A percentile compares a stretch with the other conserved stretches of the same genome.
phyloP scores from a whole-genome alignment of 1,140 invertebrate genomes.

The Ceratosolen fusciceps region DNA sequence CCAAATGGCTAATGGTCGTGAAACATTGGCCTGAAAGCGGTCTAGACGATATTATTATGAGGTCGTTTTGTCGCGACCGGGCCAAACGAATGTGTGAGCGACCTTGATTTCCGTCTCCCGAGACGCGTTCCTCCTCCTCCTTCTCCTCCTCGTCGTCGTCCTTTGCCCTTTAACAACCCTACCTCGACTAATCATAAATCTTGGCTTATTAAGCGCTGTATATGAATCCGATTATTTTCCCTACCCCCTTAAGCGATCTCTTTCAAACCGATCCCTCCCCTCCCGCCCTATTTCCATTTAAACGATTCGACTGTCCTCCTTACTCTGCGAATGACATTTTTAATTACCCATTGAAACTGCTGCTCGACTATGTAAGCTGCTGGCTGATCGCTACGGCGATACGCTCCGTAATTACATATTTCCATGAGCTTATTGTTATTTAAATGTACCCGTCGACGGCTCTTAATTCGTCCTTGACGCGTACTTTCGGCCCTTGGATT shows the following conservation, averaged over 20 bases:
- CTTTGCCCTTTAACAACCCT: no score
- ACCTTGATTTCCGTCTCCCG: constrained; percentile 5
- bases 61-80: constrained; percentile 5
- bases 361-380: neutral
- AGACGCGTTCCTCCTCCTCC: neutral
- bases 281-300: neutral
- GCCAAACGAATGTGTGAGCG: neutral
- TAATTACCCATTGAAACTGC: neutral
- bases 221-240: neutral
- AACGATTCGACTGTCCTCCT: neutral
- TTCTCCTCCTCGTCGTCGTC: no score
- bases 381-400: neutral
- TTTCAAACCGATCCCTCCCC: neutral
- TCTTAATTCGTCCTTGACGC: neutral
- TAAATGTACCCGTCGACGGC: neutral
- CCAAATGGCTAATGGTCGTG: neutral
- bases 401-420: neutral
- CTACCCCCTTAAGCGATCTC: neutral
- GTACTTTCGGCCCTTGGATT: neutral
- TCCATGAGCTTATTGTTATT: neutral
- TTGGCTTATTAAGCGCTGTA: constrained; percentile 2
- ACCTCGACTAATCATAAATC: neutral
- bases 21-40: neutral
- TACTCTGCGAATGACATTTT: neutral
- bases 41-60: constrained; percentile 12